Percentiles rank a stretch among this genome's conserved stretches.
Evolutionary conservation across 1,140 invertebrate genomes (phyloP).

Genomic region (Leptopilina boulardi): DNA sequence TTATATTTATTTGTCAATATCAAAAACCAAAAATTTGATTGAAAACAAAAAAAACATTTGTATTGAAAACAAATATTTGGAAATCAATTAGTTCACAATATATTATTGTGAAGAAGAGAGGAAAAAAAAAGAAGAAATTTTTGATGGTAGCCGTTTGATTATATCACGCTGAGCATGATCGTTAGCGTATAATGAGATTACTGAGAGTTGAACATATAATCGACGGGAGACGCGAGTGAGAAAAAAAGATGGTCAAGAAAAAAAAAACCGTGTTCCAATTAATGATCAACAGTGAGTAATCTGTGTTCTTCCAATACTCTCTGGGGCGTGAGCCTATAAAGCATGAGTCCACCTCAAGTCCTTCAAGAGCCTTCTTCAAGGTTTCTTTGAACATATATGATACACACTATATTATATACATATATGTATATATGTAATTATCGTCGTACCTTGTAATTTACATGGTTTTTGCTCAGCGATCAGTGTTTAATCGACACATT

Average conservation of each 20-base stretch:
- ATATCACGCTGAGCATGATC: constrained; percentile 62
- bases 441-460: constrained; percentile 1
- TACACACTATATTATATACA: background rate
- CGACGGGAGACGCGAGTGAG: constrained; percentile 42
- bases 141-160: constrained; percentile 49
- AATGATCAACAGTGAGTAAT: constrained; percentile 49
- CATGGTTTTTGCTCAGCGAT: constrained; percentile 9
- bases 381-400: background rate
- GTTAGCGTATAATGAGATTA: constrained; percentile 67
- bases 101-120: too few species aligned
- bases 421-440: constrained; percentile 19
- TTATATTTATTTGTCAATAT: too few species aligned
- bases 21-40: too few species aligned
- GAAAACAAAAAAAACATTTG: too few species aligned
- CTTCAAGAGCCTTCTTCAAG: constrained; percentile 20
- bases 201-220: constrained; percentile 39
- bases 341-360: constrained; percentile 24
- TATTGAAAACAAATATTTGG: too few species aligned
- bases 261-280: constrained; percentile 60
- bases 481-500: background rate
- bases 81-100: too few species aligned
- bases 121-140: background rate
- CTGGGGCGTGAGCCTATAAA: constrained; percentile 23
- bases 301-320: constrained; percentile 34
- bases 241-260: constrained; percentile 36